Conservation (phyloP, 1,140 invertebrate genomes). For the Adoxophyes honmai region DNA sequence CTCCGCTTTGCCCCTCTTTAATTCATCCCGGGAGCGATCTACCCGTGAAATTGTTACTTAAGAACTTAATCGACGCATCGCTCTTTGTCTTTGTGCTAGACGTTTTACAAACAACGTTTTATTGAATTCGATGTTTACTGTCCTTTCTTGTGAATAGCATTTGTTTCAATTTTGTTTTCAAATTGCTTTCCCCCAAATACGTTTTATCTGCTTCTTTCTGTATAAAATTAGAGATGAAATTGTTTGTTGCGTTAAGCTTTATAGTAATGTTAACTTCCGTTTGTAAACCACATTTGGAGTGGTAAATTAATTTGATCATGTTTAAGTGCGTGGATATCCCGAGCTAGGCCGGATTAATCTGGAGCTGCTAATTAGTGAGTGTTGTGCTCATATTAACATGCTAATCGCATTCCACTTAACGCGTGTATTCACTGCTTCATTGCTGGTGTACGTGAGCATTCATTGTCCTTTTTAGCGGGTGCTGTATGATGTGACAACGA, state of each 20-base stretch:
- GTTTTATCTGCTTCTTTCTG: background rate
- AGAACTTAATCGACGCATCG: slow-evolving; percentile 35
- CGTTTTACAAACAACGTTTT: slow-evolving; percentile 27
- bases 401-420: slow-evolving; percentile 36
- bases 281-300: background rate
- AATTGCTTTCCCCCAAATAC: background rate
- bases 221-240: background rate
- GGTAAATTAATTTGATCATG: slow-evolving; percentile 26
- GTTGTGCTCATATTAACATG: slow-evolving; percentile 50
- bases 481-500: too few species aligned
- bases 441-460: slow-evolving; percentile 1
- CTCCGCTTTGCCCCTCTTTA: slow-evolving; percentile 31
- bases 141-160: slow-evolving; percentile 10
- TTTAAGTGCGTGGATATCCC: background rate
- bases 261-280: background rate
- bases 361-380: slow-evolving; percentile 43
- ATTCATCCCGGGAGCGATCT: slow-evolving; percentile 49
- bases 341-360: slow-evolving; percentile 35
- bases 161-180: slow-evolving; percentile 15
- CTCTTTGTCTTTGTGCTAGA: slow-evolving; percentile 28
- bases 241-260: slow-evolving; percentile 8
- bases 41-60: slow-evolving; percentile 50
- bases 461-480: background rate
- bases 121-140: slow-evolving; percentile 14
- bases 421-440: slow-evolving; percentile 23